These are phyloP conservation scores for Rostratula benghalensis DNA, from an alignment of 2,113 vertebrate species.

Conservation along the genomic window DNA sequence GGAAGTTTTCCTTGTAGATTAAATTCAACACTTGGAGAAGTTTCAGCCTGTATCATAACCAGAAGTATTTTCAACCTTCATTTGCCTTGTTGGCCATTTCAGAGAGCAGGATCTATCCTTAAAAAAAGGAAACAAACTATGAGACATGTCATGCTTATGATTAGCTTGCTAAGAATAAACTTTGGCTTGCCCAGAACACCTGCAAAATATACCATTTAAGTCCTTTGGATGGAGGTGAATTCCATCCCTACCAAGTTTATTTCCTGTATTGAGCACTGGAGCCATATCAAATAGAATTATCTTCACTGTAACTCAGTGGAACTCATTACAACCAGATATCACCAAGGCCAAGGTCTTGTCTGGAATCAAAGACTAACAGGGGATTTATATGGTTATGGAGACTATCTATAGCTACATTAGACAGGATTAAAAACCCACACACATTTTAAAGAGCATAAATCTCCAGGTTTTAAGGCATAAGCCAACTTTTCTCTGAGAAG, in stretches of 20 bases:
- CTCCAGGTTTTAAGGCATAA: neutral
- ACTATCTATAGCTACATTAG: neutral
- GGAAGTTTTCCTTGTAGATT: neutral
- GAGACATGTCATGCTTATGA: neutral
- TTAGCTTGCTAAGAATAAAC: neutral
- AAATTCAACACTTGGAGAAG: neutral
- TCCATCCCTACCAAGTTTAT: neutral
- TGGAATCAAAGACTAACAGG: neutral
- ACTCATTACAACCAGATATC: neutral
- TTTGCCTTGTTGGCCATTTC: neutral
- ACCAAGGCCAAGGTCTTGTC: neutral
- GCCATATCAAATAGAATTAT: neutral
- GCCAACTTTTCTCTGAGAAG: neutral
- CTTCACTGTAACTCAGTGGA: neutral
- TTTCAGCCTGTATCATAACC: neutral
- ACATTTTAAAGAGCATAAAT: constrained; percentile 2
- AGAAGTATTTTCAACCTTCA: neutral
- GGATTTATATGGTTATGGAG: neutral
- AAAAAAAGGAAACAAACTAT: neutral
- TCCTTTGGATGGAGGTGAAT: neutral
- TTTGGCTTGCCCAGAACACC: neutral
- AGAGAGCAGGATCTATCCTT: neutral
- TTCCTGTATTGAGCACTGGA: neutral
- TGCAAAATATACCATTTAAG: neutral
- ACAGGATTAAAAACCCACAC: neutral